Conservation (phyloP, 2,113 vertebrate species). For the Coryphaenoides rupestris region DNA sequence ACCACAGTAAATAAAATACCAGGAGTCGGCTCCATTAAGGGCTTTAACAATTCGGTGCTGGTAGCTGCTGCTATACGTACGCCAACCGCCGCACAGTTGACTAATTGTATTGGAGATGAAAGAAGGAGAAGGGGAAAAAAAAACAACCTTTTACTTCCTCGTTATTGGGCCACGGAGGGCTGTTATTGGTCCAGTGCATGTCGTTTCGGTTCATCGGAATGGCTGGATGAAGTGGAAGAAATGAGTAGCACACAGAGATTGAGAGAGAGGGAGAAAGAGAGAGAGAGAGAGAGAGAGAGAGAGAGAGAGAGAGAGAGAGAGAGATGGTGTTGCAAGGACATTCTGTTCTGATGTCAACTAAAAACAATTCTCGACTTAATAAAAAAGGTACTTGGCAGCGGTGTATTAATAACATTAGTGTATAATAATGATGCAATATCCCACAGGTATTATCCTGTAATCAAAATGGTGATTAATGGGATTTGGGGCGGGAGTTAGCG, state of each 20-base stretch:
- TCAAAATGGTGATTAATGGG: constrained; percentile 71
- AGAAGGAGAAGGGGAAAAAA: background rate
- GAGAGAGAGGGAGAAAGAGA: no score
- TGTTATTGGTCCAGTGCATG: no score
- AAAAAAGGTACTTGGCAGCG: constrained; percentile 8
- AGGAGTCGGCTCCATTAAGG: constrained; percentile 36
- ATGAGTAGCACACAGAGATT: no score
- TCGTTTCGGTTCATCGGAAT: no score
- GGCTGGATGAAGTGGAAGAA: no score
- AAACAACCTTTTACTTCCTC: background rate
- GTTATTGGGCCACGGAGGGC: no score
- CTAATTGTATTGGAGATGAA: no score
- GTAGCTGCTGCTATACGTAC: no score
- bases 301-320: no score
- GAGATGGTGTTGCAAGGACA: no score
- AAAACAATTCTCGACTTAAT: constrained; percentile 8
- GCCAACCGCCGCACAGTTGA: no score
- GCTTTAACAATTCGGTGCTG: background rate
- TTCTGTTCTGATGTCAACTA: background rate
- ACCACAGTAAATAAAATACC: constrained; percentile 54
- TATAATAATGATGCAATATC: constrained; percentile 69
- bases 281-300: no score
- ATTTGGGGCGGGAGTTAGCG: constrained; percentile 55
- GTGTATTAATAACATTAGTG: constrained; percentile 58
- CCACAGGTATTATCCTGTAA: constrained; percentile 72